Percentiles rank a stretch among this genome's conserved stretches.
Conservation (phyloP, 2,888 invertebrate genomes). For the Thereva unica region DNA sequence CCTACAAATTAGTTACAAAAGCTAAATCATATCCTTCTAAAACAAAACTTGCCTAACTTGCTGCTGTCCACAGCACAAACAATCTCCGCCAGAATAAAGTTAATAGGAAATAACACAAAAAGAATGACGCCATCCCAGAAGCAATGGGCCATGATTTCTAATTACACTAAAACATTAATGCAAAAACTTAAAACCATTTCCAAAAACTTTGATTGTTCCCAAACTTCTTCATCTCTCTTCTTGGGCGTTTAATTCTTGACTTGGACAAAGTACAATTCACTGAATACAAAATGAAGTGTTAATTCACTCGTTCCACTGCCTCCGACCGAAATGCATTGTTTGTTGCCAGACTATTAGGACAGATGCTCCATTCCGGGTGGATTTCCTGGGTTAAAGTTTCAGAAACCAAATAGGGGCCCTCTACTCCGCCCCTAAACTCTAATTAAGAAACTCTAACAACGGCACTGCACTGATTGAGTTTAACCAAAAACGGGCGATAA, state of each 20-base stretch:
- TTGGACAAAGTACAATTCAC: conserved; percentile 4
- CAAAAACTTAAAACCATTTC: too few relatives aligned
- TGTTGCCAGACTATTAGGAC: conserved; percentile 16
- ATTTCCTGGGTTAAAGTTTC: conserved; percentile 6
- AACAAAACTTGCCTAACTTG: too few relatives aligned
- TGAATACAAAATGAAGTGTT: conserved; percentile 18
- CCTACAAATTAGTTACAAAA: too few relatives aligned
- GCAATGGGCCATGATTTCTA: too few relatives aligned
- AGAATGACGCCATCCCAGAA: too few relatives aligned
- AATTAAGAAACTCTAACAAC: conserved; percentile 25
- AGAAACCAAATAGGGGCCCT: conserved; percentile 20
- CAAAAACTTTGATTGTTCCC: too few relatives aligned
- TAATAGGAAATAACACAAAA: too few relatives aligned
- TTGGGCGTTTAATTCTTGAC: not conserved
- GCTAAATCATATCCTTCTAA: too few relatives aligned
- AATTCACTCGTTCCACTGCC: conserved; percentile 4
- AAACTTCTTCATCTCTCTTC: too few relatives aligned
- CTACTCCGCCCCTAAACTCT: not conserved
- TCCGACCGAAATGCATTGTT: conserved; percentile 4
- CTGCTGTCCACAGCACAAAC: too few relatives aligned
- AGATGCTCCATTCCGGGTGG: not conserved
- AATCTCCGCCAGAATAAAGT: too few relatives aligned
- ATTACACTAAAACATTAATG: too few relatives aligned
- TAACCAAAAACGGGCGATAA: not conserved
- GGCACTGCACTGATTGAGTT: conserved; percentile 22